Percentiles rank a stretch among this genome's conserved stretches.
phyloP scores from a whole-genome alignment of 2,888 invertebrate genomes.

The Formica aserva region DNA sequence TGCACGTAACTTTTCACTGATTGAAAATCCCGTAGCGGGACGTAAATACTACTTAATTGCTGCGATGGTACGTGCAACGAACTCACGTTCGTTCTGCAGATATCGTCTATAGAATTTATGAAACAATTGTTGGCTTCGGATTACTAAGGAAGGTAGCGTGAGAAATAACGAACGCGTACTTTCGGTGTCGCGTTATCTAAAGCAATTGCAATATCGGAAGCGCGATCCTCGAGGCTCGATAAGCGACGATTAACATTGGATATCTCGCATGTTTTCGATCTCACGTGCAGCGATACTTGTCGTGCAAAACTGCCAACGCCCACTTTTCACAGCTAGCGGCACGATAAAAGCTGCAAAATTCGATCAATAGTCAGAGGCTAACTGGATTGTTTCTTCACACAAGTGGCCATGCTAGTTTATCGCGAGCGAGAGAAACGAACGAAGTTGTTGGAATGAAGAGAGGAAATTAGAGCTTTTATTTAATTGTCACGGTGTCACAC shows the following conservation, averaged over 20 bases:
- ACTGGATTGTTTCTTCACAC: constrained; percentile 69
- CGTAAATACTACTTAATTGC: constrained; percentile 52
- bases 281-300: constrained; percentile 40
- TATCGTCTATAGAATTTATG: constrained; percentile 40
- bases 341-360: constrained; percentile 66
- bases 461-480: constrained; percentile 29
- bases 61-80: constrained; percentile 39
- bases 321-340: constrained; percentile 61
- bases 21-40: constrained; percentile 50
- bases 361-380: constrained; percentile 74
- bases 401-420: constrained; percentile 54
- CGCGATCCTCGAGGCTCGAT: constrained; percentile 24
- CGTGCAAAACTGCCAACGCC: constrained; percentile 71
- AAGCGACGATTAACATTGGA: constrained; percentile 45
- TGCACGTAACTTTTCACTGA: constrained; percentile 51
- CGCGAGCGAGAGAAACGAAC: neutral
- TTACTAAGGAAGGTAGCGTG: constrained; percentile 26
- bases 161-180: constrained; percentile 7
- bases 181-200: constrained; percentile 22
- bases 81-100: constrained; percentile 23
- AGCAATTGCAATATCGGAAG: neutral
- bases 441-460: neutral
- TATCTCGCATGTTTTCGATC: constrained; percentile 38
- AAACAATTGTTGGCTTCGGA: constrained; percentile 53
- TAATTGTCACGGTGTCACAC: constrained; percentile 8